Base-by-base conservation (phyloP, 2,113 vertebrate genomes). In the Meles meles region DNA sequence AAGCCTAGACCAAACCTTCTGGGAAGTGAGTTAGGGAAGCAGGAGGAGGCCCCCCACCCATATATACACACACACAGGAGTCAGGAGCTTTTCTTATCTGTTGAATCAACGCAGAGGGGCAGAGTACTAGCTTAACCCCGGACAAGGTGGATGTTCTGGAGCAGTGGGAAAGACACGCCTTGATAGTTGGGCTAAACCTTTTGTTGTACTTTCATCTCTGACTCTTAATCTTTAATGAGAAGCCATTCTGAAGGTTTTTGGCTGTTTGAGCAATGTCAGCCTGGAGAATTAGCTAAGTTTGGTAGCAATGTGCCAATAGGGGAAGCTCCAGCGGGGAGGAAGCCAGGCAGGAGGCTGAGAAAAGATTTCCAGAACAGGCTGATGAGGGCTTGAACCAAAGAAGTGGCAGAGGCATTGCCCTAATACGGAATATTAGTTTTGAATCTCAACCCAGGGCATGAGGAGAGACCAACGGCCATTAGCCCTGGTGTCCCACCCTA, bases 401-500 rank as follows among this genome's bases (percentile, higher is more conserved):
- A 21, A 72, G 83, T 7, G 4, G 12, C 47, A 31, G n/a, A n/a
- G n/a, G 20, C 37, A n/a, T 47, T 18, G 1, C 37, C 83, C 63
- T 21, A 13, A 76, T 23, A 25, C 27, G 18, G 31, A 87, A 13
- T 6, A 5, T 52, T 9, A 29, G 37, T 39, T 29, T 20, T 80
- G 49, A 85, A n/a, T 47, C 59, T 47, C 15, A 31, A 71, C 9
- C 4, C 72, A 77, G 7, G 1, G 9, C 39, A 6, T 5, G 0
- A 0, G 0, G 67, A 74, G 47, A 83, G n/a, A 39, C 37, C 2
- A 2, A 34, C 0, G 0, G 6, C 55, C 25, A 5, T 27, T 0
- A 39, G 34, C 5, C 2, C 63, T 27, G 11, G 42, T 9, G 4
- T 25, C 11, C 27, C 1, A 1, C 47, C 52, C 6, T 17, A 4